Base-by-base conservation (phyloP, 1,140 invertebrate species). In the Sinonovacula constricta region DNA sequence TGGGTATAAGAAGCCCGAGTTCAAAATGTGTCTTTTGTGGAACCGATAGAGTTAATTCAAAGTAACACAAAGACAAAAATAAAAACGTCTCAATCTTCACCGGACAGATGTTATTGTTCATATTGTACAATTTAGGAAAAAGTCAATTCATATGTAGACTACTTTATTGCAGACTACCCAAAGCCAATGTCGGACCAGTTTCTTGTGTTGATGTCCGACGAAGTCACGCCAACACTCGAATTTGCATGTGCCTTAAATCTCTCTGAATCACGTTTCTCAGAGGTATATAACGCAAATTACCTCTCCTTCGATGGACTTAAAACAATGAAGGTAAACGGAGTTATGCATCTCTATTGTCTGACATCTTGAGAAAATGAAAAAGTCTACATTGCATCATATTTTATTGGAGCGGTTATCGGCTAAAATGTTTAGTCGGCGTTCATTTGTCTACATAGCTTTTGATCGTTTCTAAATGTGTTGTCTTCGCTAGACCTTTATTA, bases 291-390 rank as follows among this genome's bases (percentile, higher is more conserved):
- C 12, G 49, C 30, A 24, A 31, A 62, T 33, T 18, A 3, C 14
- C 56, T 63, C 14, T 33, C 59, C 2, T 18, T 66, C 14, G 72
- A 67, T 49, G 72, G 53, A n/a, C 57, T 76, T 18, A 54, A 45
- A 67, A 45, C 57, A 15, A 76, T 76, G 72, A 76, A 76, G 72
- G 72, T 76, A 24, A n/a, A n/a, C n/a, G n/a, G n/a, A n/a, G n/a
- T n/a, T n/a, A n/a, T n/a, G n/a, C n/a, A n/a, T n/a, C n/a, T n/a
- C n/a, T n/a, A n/a, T n/a, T n/a, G n/a, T n/a, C n/a, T n/a, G n/a
- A n/a, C n/a, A n/a, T n/a, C n/a, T n/a, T n/a, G n/a, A n/a, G n/a
- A n/a, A n/a, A n/a, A n/a, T n/a, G n/a, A n/a, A n/a, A n/a, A n/a
- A n/a, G n/a, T n/a, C n/a, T n/a, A n/a, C n/a, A n/a, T n/a, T n/a